Evolutionary conservation across 2,888 invertebrate genomes (phyloP), one percentile per base, ranked within the genome.

Genomic region (Chrysotoxum bicinctum): DNA sequence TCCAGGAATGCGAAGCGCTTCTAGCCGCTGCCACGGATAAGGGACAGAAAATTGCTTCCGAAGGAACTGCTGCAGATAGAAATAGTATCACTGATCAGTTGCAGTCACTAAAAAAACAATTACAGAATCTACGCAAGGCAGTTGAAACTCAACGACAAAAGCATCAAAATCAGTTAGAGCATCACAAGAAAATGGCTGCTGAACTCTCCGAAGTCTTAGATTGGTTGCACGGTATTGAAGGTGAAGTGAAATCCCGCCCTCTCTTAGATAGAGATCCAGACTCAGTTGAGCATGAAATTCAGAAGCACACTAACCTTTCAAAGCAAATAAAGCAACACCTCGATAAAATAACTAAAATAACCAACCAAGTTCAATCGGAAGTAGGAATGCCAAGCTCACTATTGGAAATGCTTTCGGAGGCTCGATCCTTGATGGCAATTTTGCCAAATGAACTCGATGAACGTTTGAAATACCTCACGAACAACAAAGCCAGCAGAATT

Each of bases 11-110:
- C 90, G 98, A 98, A 91, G 98, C 97, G 10, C 93, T 96, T 40
- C 92, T 98, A 9, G 96, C 97, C 0, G 95, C 96, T 6, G 97
- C 98, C 0, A 95, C 95, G 14, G 98, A 98, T 89, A 98, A 98
- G 90, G 98, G 98, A 0, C 97, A 97, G 89, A 97, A 97, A 91
- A 98, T 98, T 37, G 97, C 97, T 0, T 95, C 96, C 0, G 98
- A 98, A 92, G 97, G 98, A 50, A 96, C 97, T 3, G 95, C 96
- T 0, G 95, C 96, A 19, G 98, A 98, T 88, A 94, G 96, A 88
- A 98, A 98, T 88, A 95, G 95, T 88, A 95, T 98, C 7, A 97
- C 97, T 2, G 97, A 97, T 90, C 96, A 98, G 88, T 90, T 98
- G 23, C 97, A 98, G 89, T 95, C 96, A 0, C 91, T 98, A 21